Conservation (phyloP, 2,888 invertebrate species). For the Nebria salina region DNA sequence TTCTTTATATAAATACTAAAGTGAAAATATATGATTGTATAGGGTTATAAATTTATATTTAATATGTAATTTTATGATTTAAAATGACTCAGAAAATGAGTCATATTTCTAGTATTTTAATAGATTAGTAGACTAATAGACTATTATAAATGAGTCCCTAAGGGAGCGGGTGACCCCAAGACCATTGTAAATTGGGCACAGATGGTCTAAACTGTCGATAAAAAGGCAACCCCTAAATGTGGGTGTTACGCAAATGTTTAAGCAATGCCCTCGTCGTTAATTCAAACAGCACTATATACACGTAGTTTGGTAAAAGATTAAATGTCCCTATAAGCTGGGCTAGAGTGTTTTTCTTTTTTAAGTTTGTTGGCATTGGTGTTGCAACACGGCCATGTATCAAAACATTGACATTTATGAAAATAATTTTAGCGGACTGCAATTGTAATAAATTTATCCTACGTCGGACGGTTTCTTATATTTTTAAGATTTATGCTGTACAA, state of each 20-base stretch:
- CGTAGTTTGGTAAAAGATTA: not conserved
- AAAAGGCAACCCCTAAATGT: not conserved
- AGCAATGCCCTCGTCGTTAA: not conserved
- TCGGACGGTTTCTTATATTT: not conserved
- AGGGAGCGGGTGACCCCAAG: not conserved
- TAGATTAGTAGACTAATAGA: not conserved
- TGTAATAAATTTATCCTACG: not conserved
- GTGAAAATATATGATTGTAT: too few relatives aligned
- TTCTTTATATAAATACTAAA: too few relatives aligned
- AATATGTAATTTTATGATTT: not conserved
- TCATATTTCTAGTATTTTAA: not conserved
- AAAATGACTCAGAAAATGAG: not conserved
- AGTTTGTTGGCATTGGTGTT: not conserved
- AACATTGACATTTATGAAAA: slow-evolving; percentile 1
- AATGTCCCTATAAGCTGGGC: not conserved
- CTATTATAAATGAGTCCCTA: not conserved
- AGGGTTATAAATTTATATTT: too few relatives aligned
- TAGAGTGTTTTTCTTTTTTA: not conserved
- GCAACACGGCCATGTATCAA: not conserved
- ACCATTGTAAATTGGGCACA: not conserved
- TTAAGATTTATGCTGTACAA: not conserved
- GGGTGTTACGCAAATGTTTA: not conserved
- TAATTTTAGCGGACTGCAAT: not conserved
- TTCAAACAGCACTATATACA: not conserved
- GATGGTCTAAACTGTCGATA: not conserved